Percentiles rank a stretch among this genome's conserved stretches.
phyloP scores from a whole-genome alignment of 2,888 invertebrate genomes.

The Bimastos eiseni region DNA sequence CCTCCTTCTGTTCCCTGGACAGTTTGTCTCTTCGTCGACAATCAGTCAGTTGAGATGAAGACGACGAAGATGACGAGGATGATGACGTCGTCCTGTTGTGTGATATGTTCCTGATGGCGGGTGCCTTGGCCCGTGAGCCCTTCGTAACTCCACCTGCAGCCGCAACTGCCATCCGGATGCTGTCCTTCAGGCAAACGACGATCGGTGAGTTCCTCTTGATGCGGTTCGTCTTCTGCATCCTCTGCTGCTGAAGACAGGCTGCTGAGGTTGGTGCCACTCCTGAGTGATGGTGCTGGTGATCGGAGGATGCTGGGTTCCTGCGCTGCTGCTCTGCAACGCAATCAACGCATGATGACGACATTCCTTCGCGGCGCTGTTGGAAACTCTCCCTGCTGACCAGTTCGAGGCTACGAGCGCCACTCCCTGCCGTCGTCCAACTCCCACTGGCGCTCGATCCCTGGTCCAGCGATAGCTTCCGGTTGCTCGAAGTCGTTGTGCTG shows the following conservation, averaged over 20 bases:
- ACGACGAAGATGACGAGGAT: background rate
- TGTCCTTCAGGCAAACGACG: slow-evolving; percentile 41
- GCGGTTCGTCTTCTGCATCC: slow-evolving; percentile 20
- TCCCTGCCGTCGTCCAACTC: slow-evolving; percentile 86
- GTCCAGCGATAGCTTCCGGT: background rate
- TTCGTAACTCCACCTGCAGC: background rate
- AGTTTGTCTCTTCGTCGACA: background rate
- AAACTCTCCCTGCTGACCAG: slow-evolving; percentile 53
- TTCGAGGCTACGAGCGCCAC: slow-evolving; percentile 73
- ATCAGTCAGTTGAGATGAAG: background rate
- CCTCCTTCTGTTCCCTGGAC: background rate
- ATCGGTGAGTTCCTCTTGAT: slow-evolving; percentile 39
- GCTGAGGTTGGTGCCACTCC: background rate
- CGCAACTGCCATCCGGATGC: slow-evolving; percentile 39
- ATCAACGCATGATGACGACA: slow-evolving; percentile 52
- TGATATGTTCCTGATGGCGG: background rate
- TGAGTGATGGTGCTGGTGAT: background rate
- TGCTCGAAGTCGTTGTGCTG: background rate
- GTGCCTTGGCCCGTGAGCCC: background rate
- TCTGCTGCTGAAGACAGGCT: background rate
- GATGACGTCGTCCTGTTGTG: background rate
- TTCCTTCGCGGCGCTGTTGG: slow-evolving; percentile 48
- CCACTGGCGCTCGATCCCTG: slow-evolving; percentile 70
- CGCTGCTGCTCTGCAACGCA: slow-evolving; percentile 49
- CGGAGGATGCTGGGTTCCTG: background rate